Base-by-base conservation (phyloP, 2,888 invertebrate species). In the Agrilus mali region DNA sequence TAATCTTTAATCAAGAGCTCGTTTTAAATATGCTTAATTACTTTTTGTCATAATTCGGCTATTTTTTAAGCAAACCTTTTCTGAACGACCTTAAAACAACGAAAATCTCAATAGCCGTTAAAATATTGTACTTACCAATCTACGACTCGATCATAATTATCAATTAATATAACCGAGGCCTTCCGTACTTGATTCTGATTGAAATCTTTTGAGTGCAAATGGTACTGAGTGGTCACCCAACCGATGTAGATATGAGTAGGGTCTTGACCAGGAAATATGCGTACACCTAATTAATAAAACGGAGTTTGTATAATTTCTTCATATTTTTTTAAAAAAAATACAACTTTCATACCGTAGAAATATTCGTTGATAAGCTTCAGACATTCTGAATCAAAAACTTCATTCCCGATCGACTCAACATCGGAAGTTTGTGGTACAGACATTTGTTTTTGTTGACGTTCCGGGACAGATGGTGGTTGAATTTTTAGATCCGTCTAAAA, bases 221-320 rank as follows among this genome's bases (percentile, higher is more conserved):
- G 92, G 65, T 94, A 98, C 61, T 95, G 94, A 0, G 98, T 95
- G 1, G 96, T 97, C 40, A 99, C 97, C 98, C 98, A 99, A 14
- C 99, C 98, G 1, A 98, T 86, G 66, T 92, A 97, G 17, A 97
- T 90, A 61, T 92, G 88, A 0, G 84, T 81, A 0, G 93, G 92
- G 61, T 95, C 94, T 67, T 95, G 94, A 42, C 94, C 94, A 33
- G 95, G 94, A 66, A 89, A 94, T 49, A 95, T 86, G 48, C 86
- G 73, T 47, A 77, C 77, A 7, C 81, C 80, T 63, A 41, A 12
- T 35, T n/a, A 10, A 10, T 10, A 35, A 35, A 27, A 40, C 2
- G 14, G 3, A 7, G 15, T n/a, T 27, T 27, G 4, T 6, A 6
- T 20, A 20, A 20, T 20, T 20, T 20, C 20, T 20, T 20, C 6